phyloP scores from a whole-genome alignment of 1,140 invertebrate genomes.

The Papilio dardanus region DNA sequence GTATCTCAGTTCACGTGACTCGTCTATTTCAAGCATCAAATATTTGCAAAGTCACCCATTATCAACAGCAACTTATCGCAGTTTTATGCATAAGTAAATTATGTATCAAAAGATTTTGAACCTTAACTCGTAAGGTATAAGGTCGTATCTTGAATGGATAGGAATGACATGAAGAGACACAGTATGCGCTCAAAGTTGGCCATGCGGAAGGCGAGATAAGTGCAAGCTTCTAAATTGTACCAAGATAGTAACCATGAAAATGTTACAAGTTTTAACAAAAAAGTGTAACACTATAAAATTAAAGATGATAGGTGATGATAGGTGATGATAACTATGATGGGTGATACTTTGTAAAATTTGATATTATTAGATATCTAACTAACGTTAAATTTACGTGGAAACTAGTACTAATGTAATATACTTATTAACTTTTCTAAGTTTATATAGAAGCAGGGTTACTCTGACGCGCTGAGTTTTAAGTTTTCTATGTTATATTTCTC shows the following conservation, averaged over 20 bases:
- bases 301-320: too few species aligned
- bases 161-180: constrained; percentile 42
- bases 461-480: too few species aligned
- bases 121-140: constrained; percentile 50
- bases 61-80: constrained; percentile 66
- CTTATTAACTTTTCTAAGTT: too few species aligned
- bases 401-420: too few species aligned
- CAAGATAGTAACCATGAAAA: constrained; percentile 48
- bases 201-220: constrained; percentile 74
- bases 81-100: constrained; percentile 68
- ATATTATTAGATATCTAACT: too few species aligned
- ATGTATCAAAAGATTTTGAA: constrained; percentile 40
- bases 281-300: neutral
- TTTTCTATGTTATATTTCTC: neutral
- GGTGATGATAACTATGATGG: too few species aligned
- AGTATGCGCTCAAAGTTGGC: constrained; percentile 58
- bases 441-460: too few species aligned
- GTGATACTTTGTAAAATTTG: too few species aligned
- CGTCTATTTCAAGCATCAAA: constrained; percentile 61
- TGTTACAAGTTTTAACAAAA: neutral
- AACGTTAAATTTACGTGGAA: too few species aligned
- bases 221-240: constrained; percentile 71
- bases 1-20: constrained; percentile 46
- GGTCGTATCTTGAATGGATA: constrained; percentile 56
- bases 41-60: constrained; percentile 61